Evolutionary conservation across 2,113 vertebrate genomes (phyloP).

Genomic region (Heterocephalus glaber): DNA sequence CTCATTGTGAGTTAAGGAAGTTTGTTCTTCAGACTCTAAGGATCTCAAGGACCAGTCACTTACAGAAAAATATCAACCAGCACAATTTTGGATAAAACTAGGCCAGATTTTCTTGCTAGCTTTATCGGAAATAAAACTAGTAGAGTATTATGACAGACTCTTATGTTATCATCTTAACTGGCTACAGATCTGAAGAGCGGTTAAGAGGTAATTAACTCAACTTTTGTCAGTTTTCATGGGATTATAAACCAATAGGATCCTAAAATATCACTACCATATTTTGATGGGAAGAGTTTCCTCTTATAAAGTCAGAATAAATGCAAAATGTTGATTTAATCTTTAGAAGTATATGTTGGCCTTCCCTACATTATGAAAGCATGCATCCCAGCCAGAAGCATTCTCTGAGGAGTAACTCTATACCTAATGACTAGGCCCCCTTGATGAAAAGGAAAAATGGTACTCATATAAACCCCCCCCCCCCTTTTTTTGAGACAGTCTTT

Average conservation of each 20-base stretch:
- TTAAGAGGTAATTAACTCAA: not conserved
- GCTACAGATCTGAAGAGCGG: not conserved
- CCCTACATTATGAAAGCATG: not conserved
- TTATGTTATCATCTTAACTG: not conserved
- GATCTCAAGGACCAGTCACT: not conserved
- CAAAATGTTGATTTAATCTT: not conserved
- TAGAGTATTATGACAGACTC: not conserved
- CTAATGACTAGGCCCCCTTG: not conserved
- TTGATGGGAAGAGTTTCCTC: not conserved
- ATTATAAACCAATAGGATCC: not conserved
- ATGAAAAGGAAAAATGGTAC: not conserved
- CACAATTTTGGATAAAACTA: not conserved
- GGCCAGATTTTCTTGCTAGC: not conserved
- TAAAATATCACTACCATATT: not conserved
- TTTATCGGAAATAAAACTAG: not conserved
- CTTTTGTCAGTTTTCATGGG: not conserved
- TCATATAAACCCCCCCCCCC: not conserved
- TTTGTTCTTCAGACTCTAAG: not conserved
- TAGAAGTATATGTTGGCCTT: not conserved
- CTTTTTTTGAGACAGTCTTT: not conserved
- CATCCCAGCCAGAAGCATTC: not conserved
- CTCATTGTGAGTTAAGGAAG: not conserved
- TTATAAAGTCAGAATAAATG: not conserved
- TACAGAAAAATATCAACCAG: not conserved
- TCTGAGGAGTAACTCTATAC: not conserved